Evolutionary conservation across 2,888 invertebrate species (phyloP), one percentile per base, ranked within the genome.

Genomic region (Metopia argyrocephala): DNA sequence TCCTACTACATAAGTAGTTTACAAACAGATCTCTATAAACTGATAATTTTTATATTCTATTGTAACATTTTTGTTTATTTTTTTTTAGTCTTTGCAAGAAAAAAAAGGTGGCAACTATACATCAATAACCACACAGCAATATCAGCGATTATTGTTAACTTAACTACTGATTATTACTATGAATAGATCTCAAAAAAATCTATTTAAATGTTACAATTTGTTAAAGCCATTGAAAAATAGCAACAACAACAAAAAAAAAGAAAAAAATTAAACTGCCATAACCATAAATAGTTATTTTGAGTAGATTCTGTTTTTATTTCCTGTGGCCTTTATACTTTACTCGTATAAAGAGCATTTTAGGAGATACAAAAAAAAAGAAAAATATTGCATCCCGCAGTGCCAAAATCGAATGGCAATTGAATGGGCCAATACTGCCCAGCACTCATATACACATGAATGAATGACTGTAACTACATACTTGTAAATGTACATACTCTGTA

Each of bases 111-210:
- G 62, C 79, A 79, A 57, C 62, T 45, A 78, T 46, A 64, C 80
- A 76, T 76, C 76, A 80, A 80, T 80, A 80, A 80, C 61, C 27
- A 68, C 57, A 7, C 38, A 69, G 59, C 73, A 74, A 81, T 74
- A 78, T 69, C 70, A 70, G 78, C 74, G 69, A 70, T 78, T 78
- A 81, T 81, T 81, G 78, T 81, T 76, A 74, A 31, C 69, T 48
- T 57, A 78, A 81, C 78, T 81, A 74, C 81, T 74, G 74, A 81
- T 78, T 78, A 74, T 81, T 76, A 9, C 5, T 23, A 27, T 78
- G 38, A 46, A 74, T 57, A 66, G 57, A 70, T 59, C 64, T 80
- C 57, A 31, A 38, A 38, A 38, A 38, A 38, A 38, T 38, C 38
- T 18, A 71, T 74, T 78, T 78, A 74, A 74, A 66, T 70, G 69